Conservation (phyloP, 2,797 vertebrate species). For the Austrolebias charrua region DNA sequence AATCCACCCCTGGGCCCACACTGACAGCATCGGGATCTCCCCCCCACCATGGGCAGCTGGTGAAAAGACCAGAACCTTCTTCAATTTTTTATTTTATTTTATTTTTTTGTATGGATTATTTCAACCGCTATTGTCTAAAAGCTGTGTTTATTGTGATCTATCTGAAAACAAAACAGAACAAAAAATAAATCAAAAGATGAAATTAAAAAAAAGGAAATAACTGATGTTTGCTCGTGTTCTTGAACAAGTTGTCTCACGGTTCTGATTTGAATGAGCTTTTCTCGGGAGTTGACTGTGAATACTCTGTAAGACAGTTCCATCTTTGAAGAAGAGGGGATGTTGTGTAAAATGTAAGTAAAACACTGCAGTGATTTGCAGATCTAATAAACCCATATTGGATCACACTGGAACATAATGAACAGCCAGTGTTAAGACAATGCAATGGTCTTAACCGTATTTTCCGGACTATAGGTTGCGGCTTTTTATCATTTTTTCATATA, state of each 20-base stretch:
- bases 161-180: constrained; percentile 84
- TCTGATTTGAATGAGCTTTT: constrained; percentile 46
- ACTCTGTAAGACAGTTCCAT: background rate
- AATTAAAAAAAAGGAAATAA: constrained; percentile 89
- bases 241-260: constrained; percentile 78
- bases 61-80: constrained; percentile 82
- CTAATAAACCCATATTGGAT: no score
- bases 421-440: no score
- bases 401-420: no score
- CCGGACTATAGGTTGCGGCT: no score
- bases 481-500: no score
- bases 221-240: constrained; percentile 80
- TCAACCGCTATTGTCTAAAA: constrained; percentile 92
- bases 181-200: constrained; percentile 87
- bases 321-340: no score
- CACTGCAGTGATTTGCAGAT: no score
- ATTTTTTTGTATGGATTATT: constrained; percentile 89
- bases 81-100: constrained; percentile 45
- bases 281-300: constrained; percentile 31
- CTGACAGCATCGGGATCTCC: constrained; percentile 76
- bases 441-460: no score
- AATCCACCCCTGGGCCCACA: constrained; percentile 49
- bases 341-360: no score
- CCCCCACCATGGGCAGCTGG: constrained; percentile 82
- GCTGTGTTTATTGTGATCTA: constrained; percentile 96